Base-by-base conservation (phyloP, 1,140 invertebrate genomes). In the Brachionus calyciflorus region DNA sequence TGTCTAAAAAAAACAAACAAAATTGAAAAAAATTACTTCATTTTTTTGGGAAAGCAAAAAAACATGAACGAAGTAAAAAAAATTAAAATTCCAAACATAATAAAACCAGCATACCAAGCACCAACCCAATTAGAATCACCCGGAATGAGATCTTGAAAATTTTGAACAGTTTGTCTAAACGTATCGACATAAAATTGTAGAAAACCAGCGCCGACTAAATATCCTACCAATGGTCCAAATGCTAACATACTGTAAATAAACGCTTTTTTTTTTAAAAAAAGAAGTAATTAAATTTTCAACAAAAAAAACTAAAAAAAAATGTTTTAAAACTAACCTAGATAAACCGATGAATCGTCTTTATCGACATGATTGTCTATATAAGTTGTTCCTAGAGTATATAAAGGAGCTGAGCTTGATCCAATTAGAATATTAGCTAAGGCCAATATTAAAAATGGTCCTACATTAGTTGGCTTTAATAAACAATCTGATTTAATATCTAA, bases 41-140 rank as follows among this genome's bases (percentile, higher is more conserved):
- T 79, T 19, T 84, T 90, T 87, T 94, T 93, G n/a, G 87, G 87
- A 80, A 88, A 88, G 75, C 84, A 82, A 80, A 88, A 85, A 81
- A 88, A 88, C 14, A 86, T 86, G 57, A 87, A 79, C 4, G 87
- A 81, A 14, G 85, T 80, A 51, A 83, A 41, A 9, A 86, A 77
- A 12, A 85, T 79, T 5, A 84, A 60, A 24, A 80, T 60, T 2
- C 84, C 84, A 78, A 82, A 84, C 48, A 86, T 81, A 40, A 85
- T 81, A 79, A 85, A 85, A 14, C 84, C 84, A 12, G 84, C 85
- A 87, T 87, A 87, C 87, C 87, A 88, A 28, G 87, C 87, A 4
- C 87, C 87, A 37, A 87, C 84, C 87, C 87, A 87, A 28, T 82
- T 82, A 5, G 87, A 85, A 79, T 86, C 81, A 26, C 70, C 77